Conservation (phyloP, 2,113 vertebrate genomes). For the Noctilio leporinus region DNA sequence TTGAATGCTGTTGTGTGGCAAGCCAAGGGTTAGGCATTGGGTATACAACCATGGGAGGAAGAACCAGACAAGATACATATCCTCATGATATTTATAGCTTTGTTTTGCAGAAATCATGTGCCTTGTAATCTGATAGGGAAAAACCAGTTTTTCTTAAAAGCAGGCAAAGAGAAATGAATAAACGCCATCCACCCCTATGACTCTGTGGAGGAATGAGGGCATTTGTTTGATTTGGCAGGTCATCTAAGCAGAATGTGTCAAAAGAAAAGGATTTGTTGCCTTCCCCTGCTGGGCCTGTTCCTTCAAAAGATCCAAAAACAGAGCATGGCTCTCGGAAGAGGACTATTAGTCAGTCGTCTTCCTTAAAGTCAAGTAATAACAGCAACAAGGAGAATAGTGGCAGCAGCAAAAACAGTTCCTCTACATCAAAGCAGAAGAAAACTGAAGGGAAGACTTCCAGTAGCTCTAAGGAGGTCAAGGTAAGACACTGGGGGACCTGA, state of each 20-base stretch:
- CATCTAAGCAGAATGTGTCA: conserved; percentile 86
- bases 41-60: neutral
- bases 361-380: conserved; percentile 86
- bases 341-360: conserved; percentile 92
- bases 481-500: conserved; percentile 55
- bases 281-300: conserved; percentile 87
- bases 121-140: conserved; percentile 40
- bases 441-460: conserved; percentile 89
- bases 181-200: neutral
- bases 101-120: neutral
- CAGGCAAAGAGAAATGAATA: neutral
- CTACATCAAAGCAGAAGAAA: conserved; percentile 89
- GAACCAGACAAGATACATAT: neutral
- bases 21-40: neutral
- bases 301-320: conserved; percentile 88
- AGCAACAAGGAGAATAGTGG: conserved; percentile 86
- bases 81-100: neutral
- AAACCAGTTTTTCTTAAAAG: conserved; percentile 46
- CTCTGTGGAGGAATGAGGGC: conserved; percentile 18
- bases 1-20: neutral
- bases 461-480: conserved; percentile 89
- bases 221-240: conserved; percentile 73
- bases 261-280: conserved; percentile 94
- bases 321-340: conserved; percentile 92
- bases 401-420: conserved; percentile 85